Conservation (phyloP, 2,113 vertebrate genomes). For the Gnathonemus longibarbis region DNA sequence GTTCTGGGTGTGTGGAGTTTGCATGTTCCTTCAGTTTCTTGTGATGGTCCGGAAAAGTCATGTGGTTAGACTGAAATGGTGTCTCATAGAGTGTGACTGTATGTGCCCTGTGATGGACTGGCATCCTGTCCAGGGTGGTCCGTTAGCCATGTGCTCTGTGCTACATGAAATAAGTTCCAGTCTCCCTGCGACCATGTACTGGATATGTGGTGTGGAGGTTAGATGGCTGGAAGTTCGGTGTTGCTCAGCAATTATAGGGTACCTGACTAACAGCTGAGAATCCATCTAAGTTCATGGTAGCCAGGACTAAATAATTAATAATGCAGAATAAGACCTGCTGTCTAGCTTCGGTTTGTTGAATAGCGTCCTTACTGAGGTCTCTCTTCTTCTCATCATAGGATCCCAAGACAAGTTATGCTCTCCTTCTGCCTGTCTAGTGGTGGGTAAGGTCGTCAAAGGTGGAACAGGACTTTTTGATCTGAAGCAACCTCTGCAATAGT, state of each 20-base stretch:
- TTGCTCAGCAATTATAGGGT: neutral
- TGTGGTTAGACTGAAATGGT: neutral
- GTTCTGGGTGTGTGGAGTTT: neutral
- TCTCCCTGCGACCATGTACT: neutral
- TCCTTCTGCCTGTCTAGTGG: conserved; percentile 86
- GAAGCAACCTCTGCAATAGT: conserved; percentile 82
- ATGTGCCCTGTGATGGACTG: neutral
- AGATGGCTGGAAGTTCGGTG: neutral
- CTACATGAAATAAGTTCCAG: neutral
- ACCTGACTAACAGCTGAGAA: neutral
- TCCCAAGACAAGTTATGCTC: conserved; percentile 76
- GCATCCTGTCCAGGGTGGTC: neutral
- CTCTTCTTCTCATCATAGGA: conserved; percentile 53
- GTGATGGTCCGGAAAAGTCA: neutral
- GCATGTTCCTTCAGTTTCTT: neutral
- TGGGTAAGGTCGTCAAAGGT: conserved; percentile 88
- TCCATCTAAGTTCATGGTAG: neutral
- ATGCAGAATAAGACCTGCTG: neutral
- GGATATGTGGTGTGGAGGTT: neutral
- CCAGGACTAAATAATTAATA: neutral
- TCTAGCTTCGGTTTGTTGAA: neutral
- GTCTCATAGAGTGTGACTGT: neutral
- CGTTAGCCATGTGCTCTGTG: neutral
- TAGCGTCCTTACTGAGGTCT: neutral
- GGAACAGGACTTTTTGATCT: conserved; percentile 94